phyloP scores from a whole-genome alignment of 2,888 invertebrate genomes.

The Calliphora vomitoria region DNA sequence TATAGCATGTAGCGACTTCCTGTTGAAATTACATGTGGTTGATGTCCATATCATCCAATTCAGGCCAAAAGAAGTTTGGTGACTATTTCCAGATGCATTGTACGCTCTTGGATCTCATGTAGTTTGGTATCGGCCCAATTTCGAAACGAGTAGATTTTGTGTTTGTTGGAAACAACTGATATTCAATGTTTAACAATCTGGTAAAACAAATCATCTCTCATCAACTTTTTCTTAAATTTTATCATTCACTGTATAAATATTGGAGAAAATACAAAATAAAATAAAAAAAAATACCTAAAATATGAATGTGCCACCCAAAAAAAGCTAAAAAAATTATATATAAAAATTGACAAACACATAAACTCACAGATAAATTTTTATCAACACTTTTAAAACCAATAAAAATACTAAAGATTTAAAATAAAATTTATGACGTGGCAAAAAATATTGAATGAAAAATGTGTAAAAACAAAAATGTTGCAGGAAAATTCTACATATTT shows the following conservation, averaged over 20 bases:
- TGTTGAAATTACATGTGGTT: no score
- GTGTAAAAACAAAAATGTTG: slow-evolving; percentile 12
- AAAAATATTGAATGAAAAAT: slow-evolving; percentile 55
- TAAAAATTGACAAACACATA: slow-evolving; percentile 5
- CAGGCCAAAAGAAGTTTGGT: no score
- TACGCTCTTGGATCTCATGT: no score
- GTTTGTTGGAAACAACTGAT: no score
- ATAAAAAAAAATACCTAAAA: not conserved
- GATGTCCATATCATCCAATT: no score
- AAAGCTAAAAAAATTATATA: not conserved
- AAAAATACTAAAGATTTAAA: not conserved
- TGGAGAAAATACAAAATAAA: not conserved
- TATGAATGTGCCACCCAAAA: not conserved
- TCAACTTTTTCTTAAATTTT: not conserved
- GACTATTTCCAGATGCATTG: no score
- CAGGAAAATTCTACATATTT: slow-evolving; percentile 28
- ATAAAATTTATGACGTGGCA: slow-evolving; percentile 64
- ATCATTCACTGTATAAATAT: not conserved
- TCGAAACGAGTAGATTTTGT: no score
- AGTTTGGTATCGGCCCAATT: no score
- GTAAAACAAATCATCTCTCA: no score
- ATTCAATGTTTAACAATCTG: no score
- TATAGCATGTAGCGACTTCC: no score
- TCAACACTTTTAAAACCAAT: not conserved
- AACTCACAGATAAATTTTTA: not conserved